These are phyloP conservation scores for Nothura maculosa DNA, from an alignment of 2,797 vertebrate genomes.

Conservation along the genomic window DNA sequence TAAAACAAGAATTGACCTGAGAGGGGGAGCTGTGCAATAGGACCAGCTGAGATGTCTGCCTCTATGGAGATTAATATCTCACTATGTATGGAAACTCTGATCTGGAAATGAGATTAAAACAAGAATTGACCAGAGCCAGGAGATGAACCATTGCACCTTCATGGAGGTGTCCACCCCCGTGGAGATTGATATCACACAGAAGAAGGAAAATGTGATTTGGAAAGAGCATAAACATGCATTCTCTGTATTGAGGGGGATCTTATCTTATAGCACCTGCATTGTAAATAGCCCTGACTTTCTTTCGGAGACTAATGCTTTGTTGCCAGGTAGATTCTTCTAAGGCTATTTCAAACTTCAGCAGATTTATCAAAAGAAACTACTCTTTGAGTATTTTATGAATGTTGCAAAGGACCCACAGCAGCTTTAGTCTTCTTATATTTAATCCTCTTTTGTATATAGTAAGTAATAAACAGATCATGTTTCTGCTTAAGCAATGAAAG, in stretches of 20 bases:
- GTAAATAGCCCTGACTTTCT: slow-evolving; percentile 23
- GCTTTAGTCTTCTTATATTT: slow-evolving; percentile 28
- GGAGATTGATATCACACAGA: slow-evolving; percentile 45
- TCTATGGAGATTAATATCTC: slow-evolving; percentile 57
- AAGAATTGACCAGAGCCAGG: slow-evolving; percentile 41
- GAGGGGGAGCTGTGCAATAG: not conserved
- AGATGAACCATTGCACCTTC: slow-evolving; percentile 31
- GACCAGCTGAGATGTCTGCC: not conserved
- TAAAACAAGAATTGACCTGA: slow-evolving; percentile 31
- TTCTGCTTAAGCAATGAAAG: slow-evolving; percentile 13
- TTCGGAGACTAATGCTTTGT: not conserved
- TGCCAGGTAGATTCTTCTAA: slow-evolving; percentile 22
- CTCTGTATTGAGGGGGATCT: not conserved
- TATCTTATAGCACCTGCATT: not conserved
- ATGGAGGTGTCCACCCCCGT: slow-evolving; percentile 2
- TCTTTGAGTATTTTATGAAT: slow-evolving; percentile 22
- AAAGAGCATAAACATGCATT: slow-evolving; percentile 19
- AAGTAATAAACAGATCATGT: slow-evolving; percentile 15
- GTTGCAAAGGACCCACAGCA: not conserved
- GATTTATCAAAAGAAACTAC: not conserved
- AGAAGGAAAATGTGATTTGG: slow-evolving; percentile 46
- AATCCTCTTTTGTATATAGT: not conserved
- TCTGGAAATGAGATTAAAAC: slow-evolving; percentile 64
- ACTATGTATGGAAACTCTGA: slow-evolving; percentile 20
- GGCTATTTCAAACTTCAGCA: not conserved